Evolutionary conservation across 2,888 invertebrate genomes (phyloP).

Genomic region (Unio pictorum): DNA sequence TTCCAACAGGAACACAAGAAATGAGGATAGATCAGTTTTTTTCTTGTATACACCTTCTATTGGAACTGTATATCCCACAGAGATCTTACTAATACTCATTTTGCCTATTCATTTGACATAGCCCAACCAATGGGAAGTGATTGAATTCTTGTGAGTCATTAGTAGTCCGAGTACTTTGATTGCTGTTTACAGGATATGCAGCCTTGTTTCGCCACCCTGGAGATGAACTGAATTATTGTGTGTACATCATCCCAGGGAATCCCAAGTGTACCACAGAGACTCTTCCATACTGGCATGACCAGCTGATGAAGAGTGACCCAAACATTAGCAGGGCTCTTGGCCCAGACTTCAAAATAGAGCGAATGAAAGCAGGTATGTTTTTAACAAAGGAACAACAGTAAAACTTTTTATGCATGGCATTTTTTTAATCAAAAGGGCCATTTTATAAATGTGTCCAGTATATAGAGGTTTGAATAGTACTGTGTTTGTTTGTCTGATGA

Average conservation of each 20-base stretch:
- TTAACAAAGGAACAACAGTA: constrained; percentile 1
- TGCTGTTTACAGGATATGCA: constrained; percentile 50
- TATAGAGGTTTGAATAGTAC: no score
- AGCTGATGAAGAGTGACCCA: constrained; percentile 49
- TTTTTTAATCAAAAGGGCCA: not conserved
- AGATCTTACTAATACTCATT: no score
- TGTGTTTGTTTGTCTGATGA: no score
- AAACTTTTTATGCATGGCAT: not conserved
- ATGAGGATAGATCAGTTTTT: no score
- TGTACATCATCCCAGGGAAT: constrained; percentile 62
- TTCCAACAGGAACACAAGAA: no score
- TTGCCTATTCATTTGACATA: no score
- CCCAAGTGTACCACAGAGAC: constrained; percentile 53
- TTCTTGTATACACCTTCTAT: no score
- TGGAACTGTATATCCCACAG: no score
- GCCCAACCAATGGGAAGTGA: no score
- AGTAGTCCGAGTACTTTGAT: no score
- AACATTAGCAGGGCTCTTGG: constrained; percentile 56
- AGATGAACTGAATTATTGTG: constrained; percentile 58
- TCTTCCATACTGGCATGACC: constrained; percentile 58
- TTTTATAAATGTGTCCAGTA: not conserved
- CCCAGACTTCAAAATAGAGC: constrained; percentile 50
- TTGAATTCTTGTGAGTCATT: no score
- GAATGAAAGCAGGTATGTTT: constrained; percentile 57
- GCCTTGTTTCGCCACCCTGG: constrained; percentile 58